Evolutionary conservation across 2,113 vertebrate genomes (phyloP).

Genomic region (Lichenostomus cassidix): DNA sequence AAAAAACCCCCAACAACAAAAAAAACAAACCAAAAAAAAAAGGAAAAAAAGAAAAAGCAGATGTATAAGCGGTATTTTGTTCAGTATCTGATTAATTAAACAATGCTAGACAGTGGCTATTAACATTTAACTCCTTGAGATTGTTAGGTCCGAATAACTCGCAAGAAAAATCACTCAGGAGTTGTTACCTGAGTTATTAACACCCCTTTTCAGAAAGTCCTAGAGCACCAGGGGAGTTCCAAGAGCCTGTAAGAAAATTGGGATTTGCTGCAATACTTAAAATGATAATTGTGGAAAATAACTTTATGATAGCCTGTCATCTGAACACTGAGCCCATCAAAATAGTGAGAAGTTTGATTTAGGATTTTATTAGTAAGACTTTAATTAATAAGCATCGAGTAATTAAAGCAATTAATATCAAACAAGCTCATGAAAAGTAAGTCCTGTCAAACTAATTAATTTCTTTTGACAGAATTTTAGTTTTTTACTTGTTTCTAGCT

Average conservation of each 20-base stretch:
- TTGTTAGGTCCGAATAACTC: background rate
- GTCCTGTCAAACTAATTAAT: conserved; percentile 53
- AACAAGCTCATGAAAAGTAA: conserved; percentile 46
- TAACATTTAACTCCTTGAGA: background rate
- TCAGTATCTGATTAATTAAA: background rate
- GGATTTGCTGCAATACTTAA: background rate
- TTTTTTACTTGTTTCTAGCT: conserved; percentile 34
- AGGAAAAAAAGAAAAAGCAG: background rate
- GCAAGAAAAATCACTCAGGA: background rate
- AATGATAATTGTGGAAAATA: conserved; percentile 27
- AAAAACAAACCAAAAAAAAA: too few relatives aligned
- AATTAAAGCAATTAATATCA: conserved; percentile 67
- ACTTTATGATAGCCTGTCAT: conserved; percentile 37
- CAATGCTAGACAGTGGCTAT: background rate
- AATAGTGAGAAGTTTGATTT: conserved; percentile 26
- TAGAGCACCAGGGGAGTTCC: background rate
- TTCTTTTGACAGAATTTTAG: conserved; percentile 18
- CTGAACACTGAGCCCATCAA: conserved; percentile 22
- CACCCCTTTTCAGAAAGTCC: background rate
- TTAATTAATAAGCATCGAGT: conserved; percentile 57
- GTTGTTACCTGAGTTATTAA: background rate
- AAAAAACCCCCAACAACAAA: too few relatives aligned
- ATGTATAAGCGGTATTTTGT: background rate
- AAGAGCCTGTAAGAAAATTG: background rate
- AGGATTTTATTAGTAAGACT: conserved; percentile 43